A percentile compares a stretch with the other conserved stretches of the same genome.
phyloP scores from a whole-genome alignment of 2,113 vertebrate genomes.

The Pontoporia blainvillei region DNA sequence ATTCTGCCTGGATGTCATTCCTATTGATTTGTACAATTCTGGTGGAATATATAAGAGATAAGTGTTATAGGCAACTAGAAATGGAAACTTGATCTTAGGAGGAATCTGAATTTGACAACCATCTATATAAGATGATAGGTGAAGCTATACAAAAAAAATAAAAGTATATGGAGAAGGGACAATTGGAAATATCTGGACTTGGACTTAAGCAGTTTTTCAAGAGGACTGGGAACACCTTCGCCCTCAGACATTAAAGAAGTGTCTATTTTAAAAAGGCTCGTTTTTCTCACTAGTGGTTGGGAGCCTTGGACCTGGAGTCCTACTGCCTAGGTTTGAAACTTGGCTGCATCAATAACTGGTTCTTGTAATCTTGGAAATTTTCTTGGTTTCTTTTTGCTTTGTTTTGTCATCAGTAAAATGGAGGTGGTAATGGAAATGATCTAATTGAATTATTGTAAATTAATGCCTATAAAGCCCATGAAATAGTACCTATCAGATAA shows the following conservation, averaged over 20 bases:
- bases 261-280: neutral
- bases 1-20: neutral
- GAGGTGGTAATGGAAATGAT: neutral
- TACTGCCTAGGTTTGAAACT: neutral
- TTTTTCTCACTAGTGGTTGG: neutral
- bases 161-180: neutral
- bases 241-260: neutral
- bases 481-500: neutral
- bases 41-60: neutral
- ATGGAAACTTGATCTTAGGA: neutral
- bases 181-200: neutral
- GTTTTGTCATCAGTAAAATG: neutral
- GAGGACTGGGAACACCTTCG: fast-evolving
- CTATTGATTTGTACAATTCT: neutral
- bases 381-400: neutral
- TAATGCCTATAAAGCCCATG: neutral
- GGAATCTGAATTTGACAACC: neutral
- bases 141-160: neutral
- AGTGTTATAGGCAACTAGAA: neutral
- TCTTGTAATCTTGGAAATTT: neutral
- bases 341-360: neutral
- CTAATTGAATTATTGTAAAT: neutral
- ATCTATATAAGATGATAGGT: neutral
- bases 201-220: neutral
- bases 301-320: neutral